These are phyloP conservation scores for Siniperca knerii DNA, from an alignment of 2,113 vertebrate genomes.

Conservation along the genomic window DNA sequence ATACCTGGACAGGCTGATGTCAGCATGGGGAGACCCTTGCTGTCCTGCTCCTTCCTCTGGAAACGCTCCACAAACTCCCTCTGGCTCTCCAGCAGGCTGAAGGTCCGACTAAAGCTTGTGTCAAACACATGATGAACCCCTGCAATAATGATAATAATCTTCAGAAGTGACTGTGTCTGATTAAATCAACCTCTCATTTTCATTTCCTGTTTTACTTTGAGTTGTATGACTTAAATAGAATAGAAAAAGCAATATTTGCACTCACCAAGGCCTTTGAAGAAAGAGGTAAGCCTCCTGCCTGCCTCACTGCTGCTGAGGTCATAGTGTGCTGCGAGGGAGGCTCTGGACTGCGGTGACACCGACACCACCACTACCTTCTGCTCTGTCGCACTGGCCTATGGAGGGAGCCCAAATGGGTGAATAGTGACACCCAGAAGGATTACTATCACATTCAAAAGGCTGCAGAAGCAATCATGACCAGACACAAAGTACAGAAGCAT, in stretches of 20 bases:
- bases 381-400: conserved; percentile 64
- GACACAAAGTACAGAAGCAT: neutral
- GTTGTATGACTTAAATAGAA: neutral
- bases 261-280: conserved; percentile 92
- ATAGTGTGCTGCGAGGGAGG: conserved; percentile 90
- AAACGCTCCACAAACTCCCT: conserved; percentile 93
- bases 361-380: conserved; percentile 92
- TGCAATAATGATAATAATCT: conserved; percentile 63
- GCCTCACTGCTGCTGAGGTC: conserved; percentile 86
- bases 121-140: conserved; percentile 95
- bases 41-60: conserved; percentile 81
- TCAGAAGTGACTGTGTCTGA: neutral
- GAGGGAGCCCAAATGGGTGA: neutral
- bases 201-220: neutral
- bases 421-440: neutral
- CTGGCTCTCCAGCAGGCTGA: conserved; percentile 95
- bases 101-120: conserved; percentile 92
- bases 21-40: conserved; percentile 89
- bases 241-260: neutral
- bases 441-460: neutral
- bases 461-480: neutral
- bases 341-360: conserved; percentile 93
- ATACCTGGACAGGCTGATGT: conserved; percentile 95
- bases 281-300: conserved; percentile 87
- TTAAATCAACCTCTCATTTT: neutral